These are phyloP conservation scores for Ichneumoninae sp. DNA, from an alignment of 2,888 invertebrate species.

Conservation along the genomic window DNA sequence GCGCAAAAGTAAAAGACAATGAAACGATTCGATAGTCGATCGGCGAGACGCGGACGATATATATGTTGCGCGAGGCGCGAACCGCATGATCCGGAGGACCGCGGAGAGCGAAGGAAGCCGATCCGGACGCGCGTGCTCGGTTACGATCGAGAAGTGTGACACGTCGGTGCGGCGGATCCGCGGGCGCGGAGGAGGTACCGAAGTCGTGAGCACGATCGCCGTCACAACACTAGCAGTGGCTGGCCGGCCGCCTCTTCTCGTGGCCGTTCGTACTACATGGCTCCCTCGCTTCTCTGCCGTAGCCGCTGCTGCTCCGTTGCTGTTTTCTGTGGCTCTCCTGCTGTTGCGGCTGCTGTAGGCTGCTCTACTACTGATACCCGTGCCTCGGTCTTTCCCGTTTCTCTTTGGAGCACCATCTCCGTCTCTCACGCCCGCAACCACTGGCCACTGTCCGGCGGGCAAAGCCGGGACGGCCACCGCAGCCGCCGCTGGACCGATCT, in stretches of 20 bases:
- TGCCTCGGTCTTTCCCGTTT: slow-evolving; percentile 42
- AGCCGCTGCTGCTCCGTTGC: slow-evolving; percentile 22
- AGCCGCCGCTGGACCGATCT: slow-evolving; percentile 36
- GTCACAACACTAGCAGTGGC: slow-evolving; percentile 81
- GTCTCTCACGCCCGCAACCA: slow-evolving; percentile 52
- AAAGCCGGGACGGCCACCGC: slow-evolving; percentile 42
- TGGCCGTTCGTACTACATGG: slow-evolving; percentile 52
- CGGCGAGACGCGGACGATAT: slow-evolving; percentile 16
- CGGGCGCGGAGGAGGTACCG: slow-evolving; percentile 71
- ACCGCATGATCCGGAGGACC: slow-evolving; percentile 60
- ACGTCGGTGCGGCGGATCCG: slow-evolving; percentile 61
- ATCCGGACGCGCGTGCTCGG: slow-evolving; percentile 68
- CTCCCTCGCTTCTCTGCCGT: slow-evolving; percentile 53
- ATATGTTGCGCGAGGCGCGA: slow-evolving; percentile 34
- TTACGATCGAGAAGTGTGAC: slow-evolving; percentile 68
- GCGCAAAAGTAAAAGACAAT: background rate
- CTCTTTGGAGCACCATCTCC: slow-evolving; percentile 37
- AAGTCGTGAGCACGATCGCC: slow-evolving; percentile 81
- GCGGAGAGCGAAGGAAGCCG: slow-evolving; percentile 63
- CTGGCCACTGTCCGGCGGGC: slow-evolving; percentile 44
- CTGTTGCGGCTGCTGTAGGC: slow-evolving; percentile 20
- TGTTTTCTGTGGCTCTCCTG: slow-evolving; percentile 27
- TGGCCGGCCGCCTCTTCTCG: slow-evolving; percentile 70
- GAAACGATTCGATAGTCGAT: background rate
- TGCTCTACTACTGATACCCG: slow-evolving; percentile 29